Base-by-base conservation (phyloP, 2,797 vertebrate species). In the Pterois miles region DNA sequence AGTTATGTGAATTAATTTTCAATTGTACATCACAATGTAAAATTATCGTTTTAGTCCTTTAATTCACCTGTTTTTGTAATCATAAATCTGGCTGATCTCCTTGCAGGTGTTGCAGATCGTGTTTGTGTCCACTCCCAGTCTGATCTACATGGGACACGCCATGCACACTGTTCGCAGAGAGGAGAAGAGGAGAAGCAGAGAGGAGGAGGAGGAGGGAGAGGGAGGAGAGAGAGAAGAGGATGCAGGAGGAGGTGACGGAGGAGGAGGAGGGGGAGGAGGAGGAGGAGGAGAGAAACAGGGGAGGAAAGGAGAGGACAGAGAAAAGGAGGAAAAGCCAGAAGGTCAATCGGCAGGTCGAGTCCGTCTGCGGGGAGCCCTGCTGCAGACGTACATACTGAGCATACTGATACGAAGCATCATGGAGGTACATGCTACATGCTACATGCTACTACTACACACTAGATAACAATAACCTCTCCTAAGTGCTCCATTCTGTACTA, bases 61-160 rank as follows among this genome's bases (percentile, higher is more conserved):
- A 7, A 53, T 46, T 12, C 8, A 48, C 20, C 18, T 48, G 8
- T 20, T 14, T 20, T 48, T 48, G 20, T 1, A 48, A 33, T 11
- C 4, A 1, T 64, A 52, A 71, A 33, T 46, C 0, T 4, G 0
- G 0, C 46, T 0, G 0, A 2, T 71, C n/a, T 75, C 18, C 22
- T 56, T 5, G 0, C 85, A 93, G 93, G 93, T 99, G 36, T 96
- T 99, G 8, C 98, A 99, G 94, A 97, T 99, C 74, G 98, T 99
- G 85, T 99, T 99, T 0, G 98, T 99, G 7, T 99, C 98, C 80
- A 99, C 98, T 0, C 98, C 98, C 0, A 98, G 97, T 0, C 95
- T 99, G 56, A 95, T 99, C 66, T 99, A 99, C 92, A 97, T 99
- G 97, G 98, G 96, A 85, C 98, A 99, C 0, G 97, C 98, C 0